Base-by-base conservation (phyloP, 2,888 invertebrate genomes). In the Lithophane ornitopus region DNA sequence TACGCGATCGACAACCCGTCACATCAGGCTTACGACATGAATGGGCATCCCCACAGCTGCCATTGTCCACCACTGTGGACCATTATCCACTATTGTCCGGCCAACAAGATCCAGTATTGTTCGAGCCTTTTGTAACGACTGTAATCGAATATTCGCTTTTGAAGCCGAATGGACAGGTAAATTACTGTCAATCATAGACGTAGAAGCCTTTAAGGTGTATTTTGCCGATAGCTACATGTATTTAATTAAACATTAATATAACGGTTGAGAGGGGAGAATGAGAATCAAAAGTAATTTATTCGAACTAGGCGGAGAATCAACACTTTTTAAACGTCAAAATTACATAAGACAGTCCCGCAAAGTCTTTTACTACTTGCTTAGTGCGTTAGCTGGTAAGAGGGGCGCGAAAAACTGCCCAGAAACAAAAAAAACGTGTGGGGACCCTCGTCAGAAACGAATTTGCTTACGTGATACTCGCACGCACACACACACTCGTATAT, bases 31-130 rank as follows among this genome's bases (percentile, higher is more conserved):
- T 26, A 28, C 19, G 14, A 80, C 19, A 39, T 85, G 77, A 82
- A 85, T 82, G 63, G 68, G 62, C 59, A 81, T 22, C 85, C 82
- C 63, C 34, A 71, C 56, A 76, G n/a, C 70, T 56, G 28, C 49
- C 44, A 84, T 77, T 75, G 62, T 75, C 26, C 26, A 9, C 67
- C 54, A 76, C 16, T 62, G 61, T 63, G 54, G 66, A 68, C 82
- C 67, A 85, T 80, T 81, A 79, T 56, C 70, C 67, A 70, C 79
- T 59, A 88, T 89, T 88, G 88, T 88, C 46, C 41, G 56, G 41
- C 58, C 22, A 67, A 74, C 78, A 68, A 76, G 70, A 63, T 67
- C 44, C 65, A 81, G 74, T 69, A 86, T 90, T 86, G 89, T 88
- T 78, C 81, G 56, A 63, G 26, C 46, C 82, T 75, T 86, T 88